These are phyloP conservation scores for Oreochromis mossambicus DNA, from an alignment of 2,797 vertebrate genomes.

Conservation along the genomic window DNA sequence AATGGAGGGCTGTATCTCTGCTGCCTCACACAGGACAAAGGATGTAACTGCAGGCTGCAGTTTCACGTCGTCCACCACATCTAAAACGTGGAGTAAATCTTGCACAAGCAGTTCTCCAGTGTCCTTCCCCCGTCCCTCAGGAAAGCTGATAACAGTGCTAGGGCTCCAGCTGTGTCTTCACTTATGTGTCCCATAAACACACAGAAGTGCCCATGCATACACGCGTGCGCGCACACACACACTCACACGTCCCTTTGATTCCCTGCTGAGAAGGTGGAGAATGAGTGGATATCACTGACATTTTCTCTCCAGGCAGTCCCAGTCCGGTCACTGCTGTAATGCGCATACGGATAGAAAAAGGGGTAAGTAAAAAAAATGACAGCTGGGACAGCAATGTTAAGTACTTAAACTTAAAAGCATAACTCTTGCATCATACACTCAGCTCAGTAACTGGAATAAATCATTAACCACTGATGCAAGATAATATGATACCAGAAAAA, in stretches of 20 bases:
- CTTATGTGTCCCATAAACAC: conserved; percentile 37
- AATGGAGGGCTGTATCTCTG: conserved; percentile 71
- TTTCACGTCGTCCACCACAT: background rate
- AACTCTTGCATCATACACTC: background rate
- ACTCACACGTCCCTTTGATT: conserved; percentile 1
- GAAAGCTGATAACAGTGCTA: conserved; percentile 44
- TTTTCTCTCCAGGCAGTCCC: conserved; percentile 40
- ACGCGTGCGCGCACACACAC: background rate
- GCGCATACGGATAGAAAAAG: background rate
- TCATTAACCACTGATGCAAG: background rate
- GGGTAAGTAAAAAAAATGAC: background rate
- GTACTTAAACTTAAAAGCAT: background rate
- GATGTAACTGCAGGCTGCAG: conserved; percentile 40
- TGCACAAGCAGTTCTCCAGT: conserved; percentile 40
- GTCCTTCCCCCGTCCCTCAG: conserved; percentile 44
- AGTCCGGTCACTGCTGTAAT: conserved; percentile 20
- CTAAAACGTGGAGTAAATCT: conserved; percentile 37
- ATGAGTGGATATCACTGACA: conserved; percentile 51
- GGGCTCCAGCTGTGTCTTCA: conserved; percentile 53
- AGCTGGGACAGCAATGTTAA: background rate
- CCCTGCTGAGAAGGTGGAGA: conserved; percentile 33
- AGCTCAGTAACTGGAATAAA: background rate
- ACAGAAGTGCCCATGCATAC: background rate
- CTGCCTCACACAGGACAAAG: conserved; percentile 74
- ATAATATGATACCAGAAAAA: background rate